Evolutionary conservation across 2,888 invertebrate species (phyloP).

Genomic region (Thelaira solivaga): DNA sequence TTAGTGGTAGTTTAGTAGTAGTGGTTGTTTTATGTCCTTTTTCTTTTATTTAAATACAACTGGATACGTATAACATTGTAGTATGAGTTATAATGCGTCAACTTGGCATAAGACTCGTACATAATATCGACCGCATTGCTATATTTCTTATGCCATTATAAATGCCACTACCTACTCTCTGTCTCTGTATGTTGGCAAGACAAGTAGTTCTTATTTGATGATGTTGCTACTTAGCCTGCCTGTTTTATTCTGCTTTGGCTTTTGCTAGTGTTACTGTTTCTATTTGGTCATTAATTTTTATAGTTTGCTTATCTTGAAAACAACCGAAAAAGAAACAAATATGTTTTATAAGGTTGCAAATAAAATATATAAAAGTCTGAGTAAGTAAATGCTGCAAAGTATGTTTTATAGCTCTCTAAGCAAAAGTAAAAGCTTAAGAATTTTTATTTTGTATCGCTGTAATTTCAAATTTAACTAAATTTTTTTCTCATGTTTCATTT

Average conservation of each 20-base stretch:
- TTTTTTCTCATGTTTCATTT: too few relatives aligned
- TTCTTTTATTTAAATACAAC: conserved; percentile 5
- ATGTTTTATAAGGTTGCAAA: conserved; percentile 51
- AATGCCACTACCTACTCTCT: conserved; percentile 1
- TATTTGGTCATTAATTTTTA: conserved; percentile 58
- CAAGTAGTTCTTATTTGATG: conserved; percentile 31
- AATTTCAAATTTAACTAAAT: too few relatives aligned
- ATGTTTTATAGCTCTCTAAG: too few relatives aligned
- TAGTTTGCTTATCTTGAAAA: conserved; percentile 62
- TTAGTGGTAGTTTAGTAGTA: neutral
- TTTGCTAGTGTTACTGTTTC: conserved; percentile 33
- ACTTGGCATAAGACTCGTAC: conserved; percentile 65
- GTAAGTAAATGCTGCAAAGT: too few relatives aligned
- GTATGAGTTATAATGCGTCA: conserved; percentile 61
- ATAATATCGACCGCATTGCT: conserved; percentile 64
- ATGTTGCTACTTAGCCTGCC: conserved; percentile 1
- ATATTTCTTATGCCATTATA: conserved; percentile 43
- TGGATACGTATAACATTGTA: neutral
- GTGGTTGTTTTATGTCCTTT: conserved; percentile 6
- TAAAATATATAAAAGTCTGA: conserved; percentile 42
- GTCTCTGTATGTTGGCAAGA: neutral
- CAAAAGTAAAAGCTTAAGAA: too few relatives aligned
- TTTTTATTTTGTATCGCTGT: too few relatives aligned
- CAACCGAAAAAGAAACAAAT: conserved; percentile 48
- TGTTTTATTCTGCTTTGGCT: neutral